Conservation (phyloP, 2,113 vertebrate genomes). For the Stercorarius parasiticus region DNA sequence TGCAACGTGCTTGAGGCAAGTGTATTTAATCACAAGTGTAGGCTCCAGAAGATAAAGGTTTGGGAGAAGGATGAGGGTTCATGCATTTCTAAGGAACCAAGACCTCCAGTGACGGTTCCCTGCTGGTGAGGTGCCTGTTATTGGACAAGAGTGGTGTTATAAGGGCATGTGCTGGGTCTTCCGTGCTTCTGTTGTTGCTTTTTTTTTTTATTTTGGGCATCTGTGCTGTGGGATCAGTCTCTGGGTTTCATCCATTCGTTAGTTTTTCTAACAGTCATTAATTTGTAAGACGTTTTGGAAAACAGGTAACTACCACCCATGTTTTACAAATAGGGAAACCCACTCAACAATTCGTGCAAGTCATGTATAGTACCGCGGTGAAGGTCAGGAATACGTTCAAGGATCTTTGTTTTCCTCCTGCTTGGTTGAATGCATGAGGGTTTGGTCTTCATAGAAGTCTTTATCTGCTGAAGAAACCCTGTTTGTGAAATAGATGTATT, state of each 20-base stretch:
- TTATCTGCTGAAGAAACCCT: not conserved
- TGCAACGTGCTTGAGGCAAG: fast-evolving
- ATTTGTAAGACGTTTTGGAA: not conserved
- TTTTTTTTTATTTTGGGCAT: not conserved
- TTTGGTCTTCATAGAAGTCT: not conserved
- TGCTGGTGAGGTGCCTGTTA: not conserved
- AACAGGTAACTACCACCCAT: not conserved
- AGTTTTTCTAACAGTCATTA: not conserved
- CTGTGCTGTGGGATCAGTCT: not conserved
- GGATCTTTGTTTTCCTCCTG: not conserved
- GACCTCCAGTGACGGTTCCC: not conserved
- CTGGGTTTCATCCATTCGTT: not conserved
- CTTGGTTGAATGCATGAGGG: not conserved
- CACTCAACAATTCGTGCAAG: not conserved
- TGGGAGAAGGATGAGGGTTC: not conserved
- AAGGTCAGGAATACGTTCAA: not conserved
- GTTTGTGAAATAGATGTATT: not conserved
- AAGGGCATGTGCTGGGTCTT: not conserved
- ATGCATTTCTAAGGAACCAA: not conserved
- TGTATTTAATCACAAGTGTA: not conserved
- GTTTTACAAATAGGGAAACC: not conserved
- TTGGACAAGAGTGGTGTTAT: no score
- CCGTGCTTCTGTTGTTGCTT: not conserved
- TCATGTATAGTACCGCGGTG: fast-evolving
- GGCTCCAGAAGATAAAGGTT: not conserved